phyloP scores from a whole-genome alignment of 2,797 vertebrate species.

The Chaetophractus vellerosus region DNA sequence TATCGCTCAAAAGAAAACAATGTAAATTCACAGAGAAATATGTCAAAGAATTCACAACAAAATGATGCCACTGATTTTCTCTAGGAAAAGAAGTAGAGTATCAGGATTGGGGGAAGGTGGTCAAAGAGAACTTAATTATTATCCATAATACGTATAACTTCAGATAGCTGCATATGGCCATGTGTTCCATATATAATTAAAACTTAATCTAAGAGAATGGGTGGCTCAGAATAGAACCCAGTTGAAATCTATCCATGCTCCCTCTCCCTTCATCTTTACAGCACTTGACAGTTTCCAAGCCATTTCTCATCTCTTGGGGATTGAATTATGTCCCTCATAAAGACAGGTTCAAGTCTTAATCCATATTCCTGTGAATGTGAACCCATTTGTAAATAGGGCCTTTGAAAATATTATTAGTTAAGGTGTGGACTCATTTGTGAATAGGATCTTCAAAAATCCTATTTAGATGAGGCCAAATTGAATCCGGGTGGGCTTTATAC shows the following conservation, averaged over 20 bases:
- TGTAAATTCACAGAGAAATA: neutral
- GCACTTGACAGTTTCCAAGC: neutral
- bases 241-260: neutral
- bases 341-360: too few relatives aligned
- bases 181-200: neutral
- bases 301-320: neutral
- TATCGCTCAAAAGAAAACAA: neutral
- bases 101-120: fast-evolving
- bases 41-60: neutral
- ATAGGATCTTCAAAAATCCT: too few relatives aligned
- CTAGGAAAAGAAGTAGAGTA: neutral
- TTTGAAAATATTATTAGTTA: too few relatives aligned
- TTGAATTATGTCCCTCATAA: too few relatives aligned
- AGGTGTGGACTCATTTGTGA: too few relatives aligned
- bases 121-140: neutral
- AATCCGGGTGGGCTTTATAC: too few relatives aligned
- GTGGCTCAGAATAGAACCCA: neutral
- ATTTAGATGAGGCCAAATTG: too few relatives aligned
- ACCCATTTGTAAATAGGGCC: too few relatives aligned
- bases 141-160: neutral
- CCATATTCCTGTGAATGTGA: too few relatives aligned
- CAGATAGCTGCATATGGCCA: neutral
- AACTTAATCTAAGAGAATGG: neutral
- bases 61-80: fast-evolving
- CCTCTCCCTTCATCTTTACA: neutral